Percentiles rank a stretch among this genome's conserved stretches.
These are phyloP conservation scores for Trogon melanurus DNA, from an alignment of 2,113 vertebrate species.

Conservation along the genomic window DNA sequence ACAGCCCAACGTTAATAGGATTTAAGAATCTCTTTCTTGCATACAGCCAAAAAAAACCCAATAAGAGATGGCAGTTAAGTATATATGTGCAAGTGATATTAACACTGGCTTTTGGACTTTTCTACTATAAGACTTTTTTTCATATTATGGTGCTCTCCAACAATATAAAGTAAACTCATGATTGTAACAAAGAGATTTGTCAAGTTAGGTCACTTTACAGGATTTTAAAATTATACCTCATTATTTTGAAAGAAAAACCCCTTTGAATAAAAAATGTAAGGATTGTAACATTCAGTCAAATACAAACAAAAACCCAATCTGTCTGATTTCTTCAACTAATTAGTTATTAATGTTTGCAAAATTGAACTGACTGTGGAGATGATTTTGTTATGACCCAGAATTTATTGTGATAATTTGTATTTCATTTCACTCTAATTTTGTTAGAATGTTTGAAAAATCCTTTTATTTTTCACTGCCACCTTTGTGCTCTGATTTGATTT, in stretches of 20 bases:
- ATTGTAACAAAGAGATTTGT: not conserved
- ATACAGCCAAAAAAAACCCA: not conserved
- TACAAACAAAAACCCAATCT: not conserved
- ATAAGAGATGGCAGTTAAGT: not conserved
- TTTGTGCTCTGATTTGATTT: not conserved
- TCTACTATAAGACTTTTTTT: not conserved
- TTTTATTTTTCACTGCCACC: not conserved
- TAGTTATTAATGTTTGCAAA: not conserved
- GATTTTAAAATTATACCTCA: not conserved
- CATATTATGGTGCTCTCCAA: not conserved
- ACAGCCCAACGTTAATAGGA: not conserved
- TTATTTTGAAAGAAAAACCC: not conserved
- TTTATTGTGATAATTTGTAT: not conserved
- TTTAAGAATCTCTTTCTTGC: not conserved
- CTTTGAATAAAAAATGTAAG: not conserved
- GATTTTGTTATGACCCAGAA: not conserved
- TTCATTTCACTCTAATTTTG: not conserved
- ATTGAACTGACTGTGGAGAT: not conserved
- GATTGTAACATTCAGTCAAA: not conserved
- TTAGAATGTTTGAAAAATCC: not conserved
- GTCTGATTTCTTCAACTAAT: not conserved
- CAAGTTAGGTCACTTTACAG: not conserved
- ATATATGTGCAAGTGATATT: not conserved
- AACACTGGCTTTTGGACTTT: not conserved
- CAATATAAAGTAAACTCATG: not conserved